Conservation (phyloP, 2,888 invertebrate species). For the Willowsia nigromaculata region DNA sequence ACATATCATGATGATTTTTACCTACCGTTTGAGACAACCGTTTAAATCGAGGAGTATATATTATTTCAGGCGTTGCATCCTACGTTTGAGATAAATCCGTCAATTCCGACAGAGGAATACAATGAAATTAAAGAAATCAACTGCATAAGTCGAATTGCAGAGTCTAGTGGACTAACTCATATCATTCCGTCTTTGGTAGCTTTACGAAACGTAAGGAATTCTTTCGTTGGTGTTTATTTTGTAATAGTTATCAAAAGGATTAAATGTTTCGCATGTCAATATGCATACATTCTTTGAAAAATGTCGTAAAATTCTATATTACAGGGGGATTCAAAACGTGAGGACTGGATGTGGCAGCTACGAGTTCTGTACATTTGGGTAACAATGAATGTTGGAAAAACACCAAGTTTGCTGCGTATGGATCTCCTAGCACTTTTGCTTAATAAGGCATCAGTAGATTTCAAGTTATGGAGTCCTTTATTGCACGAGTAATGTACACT, state of each 20-base stretch:
- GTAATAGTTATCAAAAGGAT: no score
- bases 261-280: no score
- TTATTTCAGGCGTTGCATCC: slow-evolving; percentile 71
- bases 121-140: slow-evolving; percentile 73
- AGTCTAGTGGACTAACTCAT: slow-evolving; percentile 73
- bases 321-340: slow-evolving; percentile 70
- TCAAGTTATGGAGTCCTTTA: slow-evolving; percentile 48
- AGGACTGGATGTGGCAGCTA: slow-evolving; percentile 75
- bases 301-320: no score
- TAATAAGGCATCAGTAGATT: slow-evolving; percentile 56
- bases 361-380: slow-evolving; percentile 76
- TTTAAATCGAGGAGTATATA: no score
- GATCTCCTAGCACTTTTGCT: slow-evolving; percentile 62
- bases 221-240: no score
- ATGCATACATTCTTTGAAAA: not conserved
- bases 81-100: slow-evolving; percentile 69
- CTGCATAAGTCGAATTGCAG: slow-evolving; percentile 73
- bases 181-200: slow-evolving; percentile 75
- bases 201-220: slow-evolving; percentile 72
- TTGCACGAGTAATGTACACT: not conserved
- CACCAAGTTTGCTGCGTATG: slow-evolving; percentile 52
- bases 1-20: no score
- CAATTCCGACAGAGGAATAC: slow-evolving; percentile 71
- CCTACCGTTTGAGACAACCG: no score
- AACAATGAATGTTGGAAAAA: slow-evolving; percentile 9